These are phyloP conservation scores for Toxonevra muliebris DNA, from an alignment of 2,888 invertebrate species.

Conservation along the genomic window DNA sequence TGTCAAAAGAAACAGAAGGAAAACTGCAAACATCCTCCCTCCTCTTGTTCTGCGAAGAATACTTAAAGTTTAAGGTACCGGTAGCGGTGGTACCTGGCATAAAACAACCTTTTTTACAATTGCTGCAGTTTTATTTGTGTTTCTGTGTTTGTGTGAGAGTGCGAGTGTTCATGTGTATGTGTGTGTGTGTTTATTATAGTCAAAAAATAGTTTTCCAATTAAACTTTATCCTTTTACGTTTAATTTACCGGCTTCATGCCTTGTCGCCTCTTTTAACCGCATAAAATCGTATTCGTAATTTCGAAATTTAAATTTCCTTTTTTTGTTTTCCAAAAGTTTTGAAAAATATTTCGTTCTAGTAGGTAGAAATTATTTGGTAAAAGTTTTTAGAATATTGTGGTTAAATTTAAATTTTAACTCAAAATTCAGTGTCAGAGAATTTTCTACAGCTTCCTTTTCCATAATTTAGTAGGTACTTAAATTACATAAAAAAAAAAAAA, in stretches of 20 bases:
- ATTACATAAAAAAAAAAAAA: too few relatives aligned
- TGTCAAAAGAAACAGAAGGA: too few relatives aligned
- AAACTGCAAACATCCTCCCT: too few relatives aligned
- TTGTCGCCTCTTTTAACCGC: constrained; percentile 65
- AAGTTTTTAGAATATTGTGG: neutral
- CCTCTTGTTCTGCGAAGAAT: too few relatives aligned
- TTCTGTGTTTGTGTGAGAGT: neutral
- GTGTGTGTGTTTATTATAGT: constrained; percentile 21
- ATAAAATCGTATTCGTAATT: constrained; percentile 35
- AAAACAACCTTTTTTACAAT: neutral
- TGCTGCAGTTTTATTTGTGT: constrained; percentile 1
- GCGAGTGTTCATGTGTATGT: constrained; percentile 1
- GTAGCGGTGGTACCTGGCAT: too few relatives aligned
- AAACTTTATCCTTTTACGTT: constrained; percentile 65
- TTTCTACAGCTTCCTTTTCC: too few relatives aligned
- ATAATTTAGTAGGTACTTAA: too few relatives aligned
- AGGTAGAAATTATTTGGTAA: too few relatives aligned
- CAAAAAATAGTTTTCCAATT: constrained; percentile 64
- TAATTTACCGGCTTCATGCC: constrained; percentile 65
- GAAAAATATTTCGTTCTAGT: neutral
- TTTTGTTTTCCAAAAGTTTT: neutral
- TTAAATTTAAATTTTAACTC: neutral
- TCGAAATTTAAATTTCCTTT: constrained; percentile 14
- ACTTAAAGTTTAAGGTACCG: too few relatives aligned
- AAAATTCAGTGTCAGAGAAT: neutral